These are phyloP conservation scores for Parasteatoda lunata DNA, from an alignment of 2,888 invertebrate species.

Conservation along the genomic window DNA sequence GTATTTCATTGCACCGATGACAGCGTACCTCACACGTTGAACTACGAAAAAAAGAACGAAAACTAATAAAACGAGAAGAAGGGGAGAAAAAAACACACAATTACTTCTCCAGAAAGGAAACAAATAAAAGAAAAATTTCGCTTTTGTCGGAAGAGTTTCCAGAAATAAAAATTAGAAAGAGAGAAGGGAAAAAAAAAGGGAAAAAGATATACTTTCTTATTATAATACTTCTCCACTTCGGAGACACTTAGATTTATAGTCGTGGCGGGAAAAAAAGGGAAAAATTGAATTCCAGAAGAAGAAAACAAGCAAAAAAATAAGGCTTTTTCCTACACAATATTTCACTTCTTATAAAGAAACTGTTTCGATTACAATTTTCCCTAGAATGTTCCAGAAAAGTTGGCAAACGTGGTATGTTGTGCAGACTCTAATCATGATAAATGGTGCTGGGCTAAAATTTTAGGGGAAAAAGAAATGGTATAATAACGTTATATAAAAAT, in stretches of 20 bases:
- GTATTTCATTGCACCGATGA: conserved; percentile 19
- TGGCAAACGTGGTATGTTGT: background rate
- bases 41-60: background rate
- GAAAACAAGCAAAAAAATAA: conserved; percentile 3
- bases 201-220: conserved; percentile 3
- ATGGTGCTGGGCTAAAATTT: conserved; percentile 4
- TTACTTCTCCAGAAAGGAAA: background rate
- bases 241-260: conserved; percentile 34
- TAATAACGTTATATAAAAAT: conserved; percentile 28
- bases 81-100: background rate
- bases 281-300: background rate
- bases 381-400: background rate
- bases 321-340: conserved; percentile 3
- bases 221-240: conserved; percentile 19
- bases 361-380: conserved; percentile 23
- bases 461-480: background rate
- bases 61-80: conserved; percentile 6
- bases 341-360: conserved; percentile 4
- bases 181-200: background rate
- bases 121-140: background rate
- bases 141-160: background rate
- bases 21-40: conserved; percentile 12
- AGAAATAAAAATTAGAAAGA: conserved; percentile 34
- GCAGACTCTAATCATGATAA: conserved; percentile 44
- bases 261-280: background rate